Evolutionary conservation across 2,888 invertebrate species (phyloP).

Genomic region (Pyrochroa serraticornis): DNA sequence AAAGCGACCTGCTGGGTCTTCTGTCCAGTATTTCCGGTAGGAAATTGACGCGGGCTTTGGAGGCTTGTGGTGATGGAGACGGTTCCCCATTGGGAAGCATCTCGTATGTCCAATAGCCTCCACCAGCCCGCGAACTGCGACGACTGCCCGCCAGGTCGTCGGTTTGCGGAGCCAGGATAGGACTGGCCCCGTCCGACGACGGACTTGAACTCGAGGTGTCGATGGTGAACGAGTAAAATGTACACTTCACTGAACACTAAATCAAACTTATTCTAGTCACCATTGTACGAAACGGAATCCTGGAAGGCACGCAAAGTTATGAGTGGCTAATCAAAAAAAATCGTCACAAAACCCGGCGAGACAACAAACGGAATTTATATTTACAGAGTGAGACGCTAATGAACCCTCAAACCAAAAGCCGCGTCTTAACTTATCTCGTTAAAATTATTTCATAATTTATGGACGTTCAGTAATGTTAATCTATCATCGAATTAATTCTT

Average conservation of each 20-base stretch:
- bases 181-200: constrained; percentile 30
- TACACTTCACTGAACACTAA: background rate
- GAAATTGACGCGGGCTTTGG: constrained; percentile 71
- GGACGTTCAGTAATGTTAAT: no score
- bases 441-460: no score
- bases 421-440: no score
- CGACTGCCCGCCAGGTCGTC: constrained; percentile 42
- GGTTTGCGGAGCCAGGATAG: constrained; percentile 38
- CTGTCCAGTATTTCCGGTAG: constrained; percentile 64
- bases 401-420: no score
- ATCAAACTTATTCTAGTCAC: no score
- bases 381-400: no score
- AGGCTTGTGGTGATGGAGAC: constrained; percentile 39
- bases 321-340: no score
- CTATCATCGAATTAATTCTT: no score
- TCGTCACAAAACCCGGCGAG: no score
- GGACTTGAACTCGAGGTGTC: constrained; percentile 14
- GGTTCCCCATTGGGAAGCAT: constrained; percentile 56
- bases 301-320: no score
- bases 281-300: no score
- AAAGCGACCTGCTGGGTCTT: constrained; percentile 56
- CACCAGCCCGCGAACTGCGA: constrained; percentile 41
- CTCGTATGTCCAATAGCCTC: constrained; percentile 55
- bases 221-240: constrained; percentile 24
- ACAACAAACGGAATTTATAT: no score